A percentile compares a stretch with the other conserved stretches of the same genome.
phyloP scores from a whole-genome alignment of 2,888 invertebrate species.

The Hypercompe scribonia region DNA sequence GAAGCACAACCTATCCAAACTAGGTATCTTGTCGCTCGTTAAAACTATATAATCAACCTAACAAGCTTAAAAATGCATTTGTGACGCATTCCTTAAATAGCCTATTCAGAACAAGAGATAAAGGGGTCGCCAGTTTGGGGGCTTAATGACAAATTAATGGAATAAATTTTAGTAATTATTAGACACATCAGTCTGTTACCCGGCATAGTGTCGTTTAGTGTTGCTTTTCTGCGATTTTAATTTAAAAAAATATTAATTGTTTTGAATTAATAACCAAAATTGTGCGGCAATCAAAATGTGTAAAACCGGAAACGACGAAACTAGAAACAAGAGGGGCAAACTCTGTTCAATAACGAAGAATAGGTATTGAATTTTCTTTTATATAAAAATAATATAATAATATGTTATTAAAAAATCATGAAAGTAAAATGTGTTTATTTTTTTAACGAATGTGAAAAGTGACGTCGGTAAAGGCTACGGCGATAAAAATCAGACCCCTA shows the following conservation, averaged over 20 bases:
- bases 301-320: slow-evolving; percentile 58
- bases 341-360: slow-evolving; percentile 66
- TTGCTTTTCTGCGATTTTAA: slow-evolving; percentile 26
- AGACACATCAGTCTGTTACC: slow-evolving; percentile 57
- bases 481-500: background rate
- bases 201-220: slow-evolving; percentile 57
- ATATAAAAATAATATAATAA: too few relatives aligned
- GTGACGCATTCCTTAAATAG: slow-evolving; percentile 72
- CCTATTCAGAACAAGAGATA: slow-evolving; percentile 73
- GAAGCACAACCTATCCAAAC: background rate
- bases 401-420: too few relatives aligned
- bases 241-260: slow-evolving; percentile 16
- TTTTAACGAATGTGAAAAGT: background rate
- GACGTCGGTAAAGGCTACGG: background rate
- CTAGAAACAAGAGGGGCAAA: slow-evolving; percentile 47
- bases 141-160: slow-evolving; percentile 79
- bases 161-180: slow-evolving; percentile 62
- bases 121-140: slow-evolving; percentile 52
- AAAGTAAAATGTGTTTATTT: too few relatives aligned
- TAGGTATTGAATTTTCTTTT: slow-evolving; percentile 56
- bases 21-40: slow-evolving; percentile 23
- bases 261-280: slow-evolving; percentile 27
- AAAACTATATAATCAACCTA: slow-evolving; percentile 41
- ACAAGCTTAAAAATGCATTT: slow-evolving; percentile 62
- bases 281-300: slow-evolving; percentile 64